phyloP scores from a whole-genome alignment of 1,140 invertebrate species.

The Drosophila varians region DNA sequence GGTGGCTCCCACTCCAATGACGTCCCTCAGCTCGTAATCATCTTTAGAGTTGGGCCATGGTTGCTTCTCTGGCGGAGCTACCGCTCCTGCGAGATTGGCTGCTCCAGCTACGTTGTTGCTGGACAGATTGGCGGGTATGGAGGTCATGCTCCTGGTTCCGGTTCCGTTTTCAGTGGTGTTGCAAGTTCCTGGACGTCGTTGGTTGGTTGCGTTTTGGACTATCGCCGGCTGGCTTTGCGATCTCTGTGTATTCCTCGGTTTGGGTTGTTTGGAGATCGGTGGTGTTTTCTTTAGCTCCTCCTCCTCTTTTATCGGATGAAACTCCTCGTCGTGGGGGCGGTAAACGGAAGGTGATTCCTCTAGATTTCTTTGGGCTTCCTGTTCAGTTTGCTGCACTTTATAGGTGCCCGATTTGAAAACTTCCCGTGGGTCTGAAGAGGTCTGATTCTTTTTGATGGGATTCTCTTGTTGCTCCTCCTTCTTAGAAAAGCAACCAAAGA shows the following conservation, averaged over 20 bases:
- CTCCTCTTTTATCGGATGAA: conserved; percentile 21
- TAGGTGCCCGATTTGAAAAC: conserved; percentile 48
- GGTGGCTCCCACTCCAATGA: conserved; percentile 98
- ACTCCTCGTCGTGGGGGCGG: conserved; percentile 54
- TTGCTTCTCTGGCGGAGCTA: conserved; percentile 84
- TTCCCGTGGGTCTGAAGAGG: conserved; percentile 5
- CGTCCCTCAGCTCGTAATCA: conserved; percentile 96
- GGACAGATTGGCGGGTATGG: conserved; percentile 65
- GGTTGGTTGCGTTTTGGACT: conserved; percentile 32
- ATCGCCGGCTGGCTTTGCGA: conserved; percentile 66
- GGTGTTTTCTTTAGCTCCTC: conserved; percentile 2
- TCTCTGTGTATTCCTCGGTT: conserved; percentile 36
- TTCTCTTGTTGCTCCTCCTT: conserved; percentile 27
- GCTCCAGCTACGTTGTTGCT: conserved; percentile 72
- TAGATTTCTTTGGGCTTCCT: conserved; percentile 15
- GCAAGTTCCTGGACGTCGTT: conserved; percentile 59
- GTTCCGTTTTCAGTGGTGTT: conserved; percentile 28
- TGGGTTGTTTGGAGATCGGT: conserved; percentile 42
- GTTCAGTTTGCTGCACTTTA: conserved; percentile 56
- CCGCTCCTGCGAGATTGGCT: conserved; percentile 17
- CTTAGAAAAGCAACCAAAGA: conserved; percentile 59
- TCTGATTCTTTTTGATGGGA: conserved; percentile 6
- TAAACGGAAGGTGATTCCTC: conserved; percentile 35
- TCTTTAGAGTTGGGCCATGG: conserved; percentile 96
- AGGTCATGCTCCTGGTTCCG: conserved; percentile 60